These are phyloP conservation scores for Ciconia boyciana DNA, from an alignment of 2,113 vertebrate genomes.

Conservation along the genomic window DNA sequence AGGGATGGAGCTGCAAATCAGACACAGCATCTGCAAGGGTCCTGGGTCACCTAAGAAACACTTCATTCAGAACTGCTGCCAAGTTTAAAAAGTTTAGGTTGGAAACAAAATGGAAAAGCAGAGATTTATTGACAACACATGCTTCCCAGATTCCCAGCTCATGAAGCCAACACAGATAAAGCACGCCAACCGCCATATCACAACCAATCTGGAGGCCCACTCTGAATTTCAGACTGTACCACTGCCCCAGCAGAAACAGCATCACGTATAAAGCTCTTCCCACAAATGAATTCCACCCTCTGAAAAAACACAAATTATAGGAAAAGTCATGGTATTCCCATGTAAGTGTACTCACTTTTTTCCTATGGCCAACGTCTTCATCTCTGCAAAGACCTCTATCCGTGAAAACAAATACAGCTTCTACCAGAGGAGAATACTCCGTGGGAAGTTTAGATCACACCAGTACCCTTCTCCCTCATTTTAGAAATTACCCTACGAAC, in stretches of 20 bases:
- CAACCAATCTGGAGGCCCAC: not conserved
- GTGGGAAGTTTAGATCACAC: not conserved
- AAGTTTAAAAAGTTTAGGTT: not conserved
- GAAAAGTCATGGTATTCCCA: not conserved
- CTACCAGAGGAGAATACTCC: not conserved
- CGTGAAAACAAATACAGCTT: not conserved
- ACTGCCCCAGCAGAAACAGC: not conserved
- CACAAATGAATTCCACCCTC: not conserved
- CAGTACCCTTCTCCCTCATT: not conserved
- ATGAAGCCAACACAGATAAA: not conserved
- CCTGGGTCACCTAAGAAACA: not conserved
- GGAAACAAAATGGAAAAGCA: not conserved
- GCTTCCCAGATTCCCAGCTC: not conserved
- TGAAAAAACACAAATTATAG: not conserved
- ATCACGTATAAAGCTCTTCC: not conserved
- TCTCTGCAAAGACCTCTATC: not conserved
- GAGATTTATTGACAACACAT: not conserved
- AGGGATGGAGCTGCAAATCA: not conserved
- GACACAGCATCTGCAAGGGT: not conserved
- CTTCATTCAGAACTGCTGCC: not conserved
- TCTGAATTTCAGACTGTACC: not conserved
- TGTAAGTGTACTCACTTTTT: not conserved
- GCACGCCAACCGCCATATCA: accelerated
- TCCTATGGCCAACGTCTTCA: not conserved
- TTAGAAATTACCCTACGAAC: not conserved